phyloP scores from a whole-genome alignment of 2,797 vertebrate genomes.

The Tragopan temminckii region DNA sequence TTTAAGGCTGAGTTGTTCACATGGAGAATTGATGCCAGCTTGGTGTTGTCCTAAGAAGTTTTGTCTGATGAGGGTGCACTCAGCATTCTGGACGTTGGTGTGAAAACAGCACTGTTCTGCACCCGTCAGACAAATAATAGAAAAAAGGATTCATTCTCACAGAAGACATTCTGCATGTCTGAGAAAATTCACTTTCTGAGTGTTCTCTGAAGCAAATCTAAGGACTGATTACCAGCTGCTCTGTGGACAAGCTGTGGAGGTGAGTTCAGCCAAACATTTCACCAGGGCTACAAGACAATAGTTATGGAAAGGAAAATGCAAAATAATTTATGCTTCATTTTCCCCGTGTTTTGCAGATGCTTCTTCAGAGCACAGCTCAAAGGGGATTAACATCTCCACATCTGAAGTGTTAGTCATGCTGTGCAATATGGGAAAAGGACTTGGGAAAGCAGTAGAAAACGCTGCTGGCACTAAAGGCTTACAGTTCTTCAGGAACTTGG shows the following conservation, averaged over 20 bases:
- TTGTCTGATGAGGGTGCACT: background rate
- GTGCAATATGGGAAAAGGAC: background rate
- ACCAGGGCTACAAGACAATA: background rate
- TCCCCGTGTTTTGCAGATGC: background rate
- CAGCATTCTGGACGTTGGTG: fast-evolving
- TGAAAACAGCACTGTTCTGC: background rate
- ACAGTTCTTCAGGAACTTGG: background rate
- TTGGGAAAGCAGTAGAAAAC: background rate
- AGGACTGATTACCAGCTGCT: background rate
- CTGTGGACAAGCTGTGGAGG: background rate
- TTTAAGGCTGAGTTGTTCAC: background rate
- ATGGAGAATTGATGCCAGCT: background rate
- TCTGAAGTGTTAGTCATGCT: background rate
- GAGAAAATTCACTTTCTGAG: background rate
- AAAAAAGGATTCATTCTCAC: background rate
- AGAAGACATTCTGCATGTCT: background rate
- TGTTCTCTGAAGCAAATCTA: background rate
- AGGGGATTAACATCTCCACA: constrained; percentile 6
- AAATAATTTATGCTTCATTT: constrained; percentile 20
- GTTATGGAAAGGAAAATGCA: constrained; percentile 11
- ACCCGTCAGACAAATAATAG: background rate
- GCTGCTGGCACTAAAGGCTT: background rate
- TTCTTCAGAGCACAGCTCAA: background rate
- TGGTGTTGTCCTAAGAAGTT: background rate
- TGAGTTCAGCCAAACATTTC: background rate